Conservation (phyloP, 2,797 vertebrate genomes). For the Myotis pilosus region DNA sequence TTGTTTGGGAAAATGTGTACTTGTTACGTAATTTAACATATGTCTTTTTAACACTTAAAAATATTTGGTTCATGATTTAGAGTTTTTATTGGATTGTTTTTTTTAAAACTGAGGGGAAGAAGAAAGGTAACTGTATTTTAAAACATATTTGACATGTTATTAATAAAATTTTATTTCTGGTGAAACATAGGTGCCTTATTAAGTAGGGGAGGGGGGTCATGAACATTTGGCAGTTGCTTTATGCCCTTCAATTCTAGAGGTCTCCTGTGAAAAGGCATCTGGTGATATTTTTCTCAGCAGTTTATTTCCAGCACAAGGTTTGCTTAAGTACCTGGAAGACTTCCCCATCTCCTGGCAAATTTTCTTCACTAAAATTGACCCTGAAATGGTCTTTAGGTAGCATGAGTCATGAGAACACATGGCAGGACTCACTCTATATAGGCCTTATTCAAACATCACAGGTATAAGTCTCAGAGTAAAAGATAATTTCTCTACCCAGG, state of each 20-base stretch:
- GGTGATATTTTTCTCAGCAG: neutral
- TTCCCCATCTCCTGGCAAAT: neutral
- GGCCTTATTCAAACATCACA: neutral
- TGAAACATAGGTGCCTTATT: constrained; percentile 74
- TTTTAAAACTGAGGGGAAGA: constrained; percentile 84
- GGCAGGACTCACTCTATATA: neutral
- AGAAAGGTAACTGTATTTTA: constrained; percentile 85
- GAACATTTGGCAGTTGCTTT: neutral
- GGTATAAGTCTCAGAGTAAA: neutral
- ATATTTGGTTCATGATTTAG: constrained; percentile 81
- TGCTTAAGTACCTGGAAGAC: neutral
- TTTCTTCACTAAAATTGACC: neutral
- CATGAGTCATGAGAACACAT: neutral
- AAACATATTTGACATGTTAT: constrained; percentile 82
- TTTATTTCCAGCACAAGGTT: constrained; percentile 24
- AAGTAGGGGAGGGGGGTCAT: neutral
- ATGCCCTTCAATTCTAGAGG: neutral
- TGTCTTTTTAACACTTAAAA: constrained; percentile 84
- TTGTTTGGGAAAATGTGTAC: constrained; percentile 77
- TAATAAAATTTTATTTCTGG: constrained; percentile 87
- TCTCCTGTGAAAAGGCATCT: neutral
- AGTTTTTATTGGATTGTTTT: constrained; percentile 85
- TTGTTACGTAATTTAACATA: constrained; percentile 80
- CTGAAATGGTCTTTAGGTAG: neutral
- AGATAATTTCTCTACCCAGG: neutral